These are phyloP conservation scores for Chrysolina oricalcia DNA, from an alignment of 2,888 invertebrate genomes.

Conservation along the genomic window DNA sequence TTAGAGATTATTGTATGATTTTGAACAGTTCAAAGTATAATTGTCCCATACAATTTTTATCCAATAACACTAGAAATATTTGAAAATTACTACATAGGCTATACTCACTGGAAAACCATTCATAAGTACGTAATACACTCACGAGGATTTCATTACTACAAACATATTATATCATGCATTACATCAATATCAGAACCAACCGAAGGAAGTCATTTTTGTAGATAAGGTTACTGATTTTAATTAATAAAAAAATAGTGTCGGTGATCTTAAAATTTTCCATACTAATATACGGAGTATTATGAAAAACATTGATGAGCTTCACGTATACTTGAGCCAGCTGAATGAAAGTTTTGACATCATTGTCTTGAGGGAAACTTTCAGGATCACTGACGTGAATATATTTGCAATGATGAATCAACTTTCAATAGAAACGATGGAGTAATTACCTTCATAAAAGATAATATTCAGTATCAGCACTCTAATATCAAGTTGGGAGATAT, in stretches of 20 bases:
- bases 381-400: neutral
- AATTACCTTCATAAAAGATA: neutral
- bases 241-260: neutral
- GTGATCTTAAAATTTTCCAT: neutral
- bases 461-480: neutral
- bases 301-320: neutral
- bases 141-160: no score
- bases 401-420: neutral
- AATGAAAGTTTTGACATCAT: neutral
- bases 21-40: no score
- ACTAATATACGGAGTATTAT: no score
- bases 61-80: no score
- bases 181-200: no score
- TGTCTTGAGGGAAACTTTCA: neutral
- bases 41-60: no score
- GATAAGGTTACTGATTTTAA: neutral
- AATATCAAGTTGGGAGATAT: neutral
- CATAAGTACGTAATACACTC: no score
- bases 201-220: no score
- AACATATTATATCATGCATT: no score
- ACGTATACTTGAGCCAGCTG: neutral
- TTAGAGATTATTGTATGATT: no score
- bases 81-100: no score
- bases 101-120: no score
- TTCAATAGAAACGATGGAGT: neutral